Conservation (phyloP, 1,140 invertebrate species). For the Physella acuta region DNA sequence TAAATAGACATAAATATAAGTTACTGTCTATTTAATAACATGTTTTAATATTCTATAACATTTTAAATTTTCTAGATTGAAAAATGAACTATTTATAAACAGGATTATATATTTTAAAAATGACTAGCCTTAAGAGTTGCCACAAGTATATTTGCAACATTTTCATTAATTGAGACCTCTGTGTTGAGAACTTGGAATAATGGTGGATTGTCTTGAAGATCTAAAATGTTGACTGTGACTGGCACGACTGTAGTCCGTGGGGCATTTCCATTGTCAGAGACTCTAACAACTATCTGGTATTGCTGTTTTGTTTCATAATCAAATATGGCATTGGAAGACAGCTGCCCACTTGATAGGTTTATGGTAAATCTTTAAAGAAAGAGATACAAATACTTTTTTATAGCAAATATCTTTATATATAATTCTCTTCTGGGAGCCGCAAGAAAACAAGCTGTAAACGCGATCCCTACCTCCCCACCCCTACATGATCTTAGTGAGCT, state of each 20-base stretch:
- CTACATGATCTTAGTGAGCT: too few species aligned
- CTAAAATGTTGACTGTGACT: slow-evolving; percentile 9
- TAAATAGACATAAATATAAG: neutral
- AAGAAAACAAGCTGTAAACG: too few species aligned
- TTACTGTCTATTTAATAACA: neutral
- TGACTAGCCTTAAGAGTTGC: neutral
- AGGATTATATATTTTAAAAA: too few species aligned
- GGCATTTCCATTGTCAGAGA: neutral
- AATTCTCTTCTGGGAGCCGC: neutral
- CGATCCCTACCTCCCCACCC: too few species aligned
- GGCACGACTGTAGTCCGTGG: neutral
- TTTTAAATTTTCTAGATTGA: neutral
- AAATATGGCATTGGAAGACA: neutral
- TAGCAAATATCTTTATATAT: neutral
- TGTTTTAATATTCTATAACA: neutral
- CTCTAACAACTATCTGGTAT: slow-evolving; percentile 1
- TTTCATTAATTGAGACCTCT: neutral
- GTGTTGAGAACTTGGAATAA: slow-evolving; percentile 1
- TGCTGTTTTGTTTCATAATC: slow-evolving; percentile 15
- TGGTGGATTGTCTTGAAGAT: slow-evolving; percentile 8
- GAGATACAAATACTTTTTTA: neutral
- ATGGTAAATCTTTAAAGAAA: slow-evolving; percentile 10
- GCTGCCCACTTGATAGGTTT: neutral
- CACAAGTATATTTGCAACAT: neutral
- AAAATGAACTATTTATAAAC: neutral